Percentiles rank a stretch among this genome's conserved stretches.
Evolutionary conservation across 2,888 invertebrate genomes (phyloP).

Genomic region (Pollenia angustigena): DNA sequence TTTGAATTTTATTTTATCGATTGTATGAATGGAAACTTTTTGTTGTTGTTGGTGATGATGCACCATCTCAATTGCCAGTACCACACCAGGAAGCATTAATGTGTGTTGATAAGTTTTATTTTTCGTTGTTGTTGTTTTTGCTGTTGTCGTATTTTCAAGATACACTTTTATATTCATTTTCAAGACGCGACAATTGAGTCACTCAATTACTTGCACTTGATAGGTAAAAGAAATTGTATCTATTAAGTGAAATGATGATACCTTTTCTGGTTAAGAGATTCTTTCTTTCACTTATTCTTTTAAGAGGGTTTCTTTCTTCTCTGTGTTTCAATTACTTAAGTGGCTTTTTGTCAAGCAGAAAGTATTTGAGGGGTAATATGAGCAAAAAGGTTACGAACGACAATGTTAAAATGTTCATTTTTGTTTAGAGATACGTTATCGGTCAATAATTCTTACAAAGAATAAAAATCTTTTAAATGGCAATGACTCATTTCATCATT

Average conservation of each 20-base stretch:
- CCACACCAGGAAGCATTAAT: conserved; percentile 71
- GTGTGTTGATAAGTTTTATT: conserved; percentile 68
- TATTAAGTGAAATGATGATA: conserved; percentile 49
- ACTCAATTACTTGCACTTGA: conserved; percentile 70
- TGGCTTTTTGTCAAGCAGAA: conserved; percentile 34
- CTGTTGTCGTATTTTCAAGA: conserved; percentile 45
- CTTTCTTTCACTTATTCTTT: conserved; percentile 18
- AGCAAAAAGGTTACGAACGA: conserved; percentile 23
- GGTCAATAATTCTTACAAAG: conserved; percentile 22
- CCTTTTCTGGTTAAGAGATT: conserved; percentile 35
- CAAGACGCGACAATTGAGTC: conserved; percentile 71
- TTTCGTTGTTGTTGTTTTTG: conserved; percentile 17
- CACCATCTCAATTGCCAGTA: conserved; percentile 42
- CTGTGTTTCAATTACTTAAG: conserved; percentile 38
- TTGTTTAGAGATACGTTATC: conserved; percentile 37
- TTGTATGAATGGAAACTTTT: conserved; percentile 54
- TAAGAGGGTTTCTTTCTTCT: neutral
- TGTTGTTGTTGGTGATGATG: conserved; percentile 54
- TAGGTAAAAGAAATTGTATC: conserved; percentile 54
- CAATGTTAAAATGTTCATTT: conserved; percentile 41
- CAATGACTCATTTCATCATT: neutral
- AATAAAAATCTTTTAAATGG: neutral
- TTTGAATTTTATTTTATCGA: conserved; percentile 49
- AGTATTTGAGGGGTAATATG: conserved; percentile 28
- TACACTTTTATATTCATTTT: conserved; percentile 62